A percentile compares a stretch with the other conserved stretches of the same genome.
phyloP scores from a whole-genome alignment of 2,797 vertebrate species.

The Rachycentron canadum region DNA sequence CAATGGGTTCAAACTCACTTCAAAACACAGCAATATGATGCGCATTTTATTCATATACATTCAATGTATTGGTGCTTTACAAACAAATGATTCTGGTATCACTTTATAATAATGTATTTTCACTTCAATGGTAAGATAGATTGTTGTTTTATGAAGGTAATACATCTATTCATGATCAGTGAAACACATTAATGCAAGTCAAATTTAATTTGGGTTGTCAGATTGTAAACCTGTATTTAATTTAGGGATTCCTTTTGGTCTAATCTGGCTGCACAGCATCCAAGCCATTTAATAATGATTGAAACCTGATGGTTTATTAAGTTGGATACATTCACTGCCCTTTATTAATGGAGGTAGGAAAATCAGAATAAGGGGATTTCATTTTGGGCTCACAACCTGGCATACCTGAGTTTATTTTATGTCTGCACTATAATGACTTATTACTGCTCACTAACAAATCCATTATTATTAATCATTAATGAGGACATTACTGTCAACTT shows the following conservation, averaged over 20 bases:
- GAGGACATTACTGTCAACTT: neutral
- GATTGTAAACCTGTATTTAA: neutral
- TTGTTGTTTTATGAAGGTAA: neutral
- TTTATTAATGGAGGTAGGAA: neutral
- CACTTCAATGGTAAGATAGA: neutral
- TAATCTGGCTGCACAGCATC: neutral
- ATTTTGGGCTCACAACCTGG: neutral
- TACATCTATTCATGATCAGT: neutral
- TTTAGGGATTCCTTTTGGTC: neutral
- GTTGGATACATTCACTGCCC: too few relatives aligned
- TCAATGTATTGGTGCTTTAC: neutral
- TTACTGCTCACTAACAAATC: neutral
- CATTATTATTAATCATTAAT: neutral
- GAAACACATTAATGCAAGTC: neutral
- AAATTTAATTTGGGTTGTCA: neutral
- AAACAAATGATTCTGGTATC: neutral
- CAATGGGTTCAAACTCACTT: neutral
- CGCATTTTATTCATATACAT: neutral
- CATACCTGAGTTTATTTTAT: neutral
- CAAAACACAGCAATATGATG: neutral
- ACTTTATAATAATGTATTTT: neutral
- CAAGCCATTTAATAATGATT: neutral
- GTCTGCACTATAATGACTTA: neutral
- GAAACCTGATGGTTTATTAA: neutral
- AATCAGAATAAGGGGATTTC: conserved; percentile 2